A percentile compares a stretch with the other conserved stretches of the same genome.
Evolutionary conservation across 2,888 invertebrate genomes (phyloP).

Genomic region (Sphaerophoria taeniata): DNA sequence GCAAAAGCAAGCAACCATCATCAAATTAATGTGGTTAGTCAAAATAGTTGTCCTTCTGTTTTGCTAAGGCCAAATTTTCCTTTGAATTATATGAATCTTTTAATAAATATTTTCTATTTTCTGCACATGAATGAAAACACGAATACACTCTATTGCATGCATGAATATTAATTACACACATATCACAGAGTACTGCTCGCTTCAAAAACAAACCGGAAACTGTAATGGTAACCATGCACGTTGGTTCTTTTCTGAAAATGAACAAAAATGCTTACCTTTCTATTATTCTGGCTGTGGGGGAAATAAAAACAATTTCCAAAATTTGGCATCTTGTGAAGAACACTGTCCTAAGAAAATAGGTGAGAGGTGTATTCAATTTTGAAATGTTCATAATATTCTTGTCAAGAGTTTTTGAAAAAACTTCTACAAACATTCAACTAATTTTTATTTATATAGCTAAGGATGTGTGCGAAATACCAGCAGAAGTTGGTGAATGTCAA

Average conservation of each 20-base stretch:
- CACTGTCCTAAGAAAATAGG: slow-evolving; percentile 91
- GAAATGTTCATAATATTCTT: slow-evolving; percentile 26
- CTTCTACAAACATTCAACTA: no score
- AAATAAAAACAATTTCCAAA: slow-evolving; percentile 93
- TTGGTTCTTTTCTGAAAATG: slow-evolving; percentile 93
- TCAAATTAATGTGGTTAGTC: no score
- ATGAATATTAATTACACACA: slow-evolving; percentile 75
- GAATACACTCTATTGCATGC: slow-evolving; percentile 74
- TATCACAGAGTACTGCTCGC: slow-evolving; percentile 88
- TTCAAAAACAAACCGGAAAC: slow-evolving; percentile 89
- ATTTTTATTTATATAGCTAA: slow-evolving; percentile 83
- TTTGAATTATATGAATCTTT: background rate
- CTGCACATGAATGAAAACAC: slow-evolving; percentile 41
- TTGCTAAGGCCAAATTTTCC: background rate
- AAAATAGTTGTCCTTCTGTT: no score
- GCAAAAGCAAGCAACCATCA: no score
- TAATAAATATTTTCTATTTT: slow-evolving; percentile 59
- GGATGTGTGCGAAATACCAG: slow-evolving; percentile 90
- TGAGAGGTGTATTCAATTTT: slow-evolving; percentile 84
- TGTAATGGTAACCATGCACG: slow-evolving; percentile 89
- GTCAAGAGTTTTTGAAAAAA: slow-evolving; percentile 12
- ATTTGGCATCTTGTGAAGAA: slow-evolving; percentile 88
- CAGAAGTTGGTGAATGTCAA: slow-evolving; percentile 90
- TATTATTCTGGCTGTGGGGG: slow-evolving; percentile 96
- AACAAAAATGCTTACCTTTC: slow-evolving; percentile 95